These are phyloP conservation scores for Polia nebulosa DNA, from an alignment of 2,888 invertebrate species.

Conservation along the genomic window DNA sequence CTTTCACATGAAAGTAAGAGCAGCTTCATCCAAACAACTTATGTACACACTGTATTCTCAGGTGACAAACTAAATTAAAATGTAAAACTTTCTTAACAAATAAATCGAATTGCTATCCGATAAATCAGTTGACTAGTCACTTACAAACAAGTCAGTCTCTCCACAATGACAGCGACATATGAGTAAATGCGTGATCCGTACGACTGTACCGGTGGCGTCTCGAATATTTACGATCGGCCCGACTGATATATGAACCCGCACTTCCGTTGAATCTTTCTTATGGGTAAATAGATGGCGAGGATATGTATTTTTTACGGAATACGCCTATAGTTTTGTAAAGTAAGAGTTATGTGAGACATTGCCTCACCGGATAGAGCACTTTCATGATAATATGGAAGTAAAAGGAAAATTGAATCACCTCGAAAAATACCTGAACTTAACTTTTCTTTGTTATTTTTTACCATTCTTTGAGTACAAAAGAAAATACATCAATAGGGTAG, in stretches of 20 bases:
- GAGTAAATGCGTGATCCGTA: conserved; percentile 68
- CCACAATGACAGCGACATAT: conserved; percentile 64
- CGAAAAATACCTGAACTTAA: background rate
- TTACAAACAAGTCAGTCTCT: conserved; percentile 59
- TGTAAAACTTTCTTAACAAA: conserved; percentile 4
- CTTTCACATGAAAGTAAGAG: background rate
- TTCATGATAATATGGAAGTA: background rate
- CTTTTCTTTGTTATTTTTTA: background rate
- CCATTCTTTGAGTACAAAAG: background rate
- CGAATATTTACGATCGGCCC: conserved; percentile 81
- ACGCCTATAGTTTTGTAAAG: conserved; percentile 40
- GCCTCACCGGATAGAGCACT: conserved; percentile 3
- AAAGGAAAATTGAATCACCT: background rate
- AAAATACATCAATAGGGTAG: too few relatives aligned
- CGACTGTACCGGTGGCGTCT: conserved; percentile 68
- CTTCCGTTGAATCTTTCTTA: conserved; percentile 78
- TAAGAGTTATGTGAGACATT: conserved; percentile 38
- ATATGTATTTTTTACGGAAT: conserved; percentile 48
- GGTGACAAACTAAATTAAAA: conserved; percentile 15
- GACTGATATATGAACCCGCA: conserved; percentile 84
- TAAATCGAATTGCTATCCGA: conserved; percentile 21
- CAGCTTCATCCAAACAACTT: background rate
- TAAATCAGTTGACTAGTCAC: conserved; percentile 60
- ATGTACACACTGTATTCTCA: background rate
- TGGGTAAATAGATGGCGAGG: conserved; percentile 66